phyloP scores from a whole-genome alignment of 2,797 vertebrate species.

The Chelonia mydas region DNA sequence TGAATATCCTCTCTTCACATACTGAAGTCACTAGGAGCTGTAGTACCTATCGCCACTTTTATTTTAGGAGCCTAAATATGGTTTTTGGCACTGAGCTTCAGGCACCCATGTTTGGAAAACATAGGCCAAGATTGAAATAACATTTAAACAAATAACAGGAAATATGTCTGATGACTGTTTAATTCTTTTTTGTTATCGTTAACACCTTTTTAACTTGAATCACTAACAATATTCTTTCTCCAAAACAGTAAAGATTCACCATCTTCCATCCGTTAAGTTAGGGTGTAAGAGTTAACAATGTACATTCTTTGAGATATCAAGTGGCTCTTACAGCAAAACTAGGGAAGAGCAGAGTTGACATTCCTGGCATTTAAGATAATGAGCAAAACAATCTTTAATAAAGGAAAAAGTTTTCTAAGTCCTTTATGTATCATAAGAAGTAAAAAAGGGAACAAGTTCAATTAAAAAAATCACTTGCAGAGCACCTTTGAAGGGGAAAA shows the following conservation, averaged over 20 bases:
- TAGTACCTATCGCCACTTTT: neutral
- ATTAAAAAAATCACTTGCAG: neutral
- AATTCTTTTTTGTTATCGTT: neutral
- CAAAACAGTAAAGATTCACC: neutral
- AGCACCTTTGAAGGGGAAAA: neutral
- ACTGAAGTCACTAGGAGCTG: neutral
- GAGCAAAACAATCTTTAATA: neutral
- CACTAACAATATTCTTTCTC: neutral
- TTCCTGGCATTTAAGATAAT: neutral
- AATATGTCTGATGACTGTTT: neutral
- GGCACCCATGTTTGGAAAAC: neutral
- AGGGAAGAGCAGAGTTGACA: neutral
- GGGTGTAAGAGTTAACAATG: neutral
- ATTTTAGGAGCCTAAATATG: neutral
- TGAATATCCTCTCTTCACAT: neutral
- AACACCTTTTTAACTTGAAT: neutral
- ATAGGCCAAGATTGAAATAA: neutral
- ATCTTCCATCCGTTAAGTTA: neutral
- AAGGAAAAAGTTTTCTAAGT: neutral
- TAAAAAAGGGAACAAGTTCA: neutral
- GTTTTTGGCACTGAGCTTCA: neutral
- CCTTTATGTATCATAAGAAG: neutral
- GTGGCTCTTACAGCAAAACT: neutral
- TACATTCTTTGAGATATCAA: neutral
- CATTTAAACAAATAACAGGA: neutral